Evolutionary conservation across 2,888 invertebrate species (phyloP), one percentile per base, ranked within the genome.

Genomic region (Hemistola chrysoprasaria): DNA sequence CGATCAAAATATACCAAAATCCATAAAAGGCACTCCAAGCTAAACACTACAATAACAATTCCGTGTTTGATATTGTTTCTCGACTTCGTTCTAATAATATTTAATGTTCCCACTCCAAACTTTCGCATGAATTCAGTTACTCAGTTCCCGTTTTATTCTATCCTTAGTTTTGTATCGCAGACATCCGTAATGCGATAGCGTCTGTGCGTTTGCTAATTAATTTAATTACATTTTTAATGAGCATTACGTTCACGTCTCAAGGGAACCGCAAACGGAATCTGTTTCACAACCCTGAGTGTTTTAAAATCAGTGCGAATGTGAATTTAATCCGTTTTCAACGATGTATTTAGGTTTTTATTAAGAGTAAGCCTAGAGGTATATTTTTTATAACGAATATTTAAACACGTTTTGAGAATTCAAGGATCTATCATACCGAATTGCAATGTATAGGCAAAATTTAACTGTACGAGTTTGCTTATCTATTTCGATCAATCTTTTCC

Each of bases 61-160:
- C 6, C 11, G 32, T 41, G 43, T 38, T 39, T 36, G 28, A 5
- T 37, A 31, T 33, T 31, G 47, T 50, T 50, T 55, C 42, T 47
- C 35, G 54, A 53, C 52, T 57, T 55, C 49, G 56, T 58, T 62
- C 53, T 29, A 40, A 61, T 54, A 67, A 63, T 56, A 47, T 59
- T 52, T 56, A 35, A 51, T 54, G 59, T 59, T 65, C 56, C 41
- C 49, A 41, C 40, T 32, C 40, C 43, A 60, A 59, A 59, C 40
- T 56, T 59, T 68, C 66, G 44, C 70, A 70, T 59, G 65, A 58
- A 56, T 16, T n/a, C n/a, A n/a, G n/a, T n/a, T 16, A 66, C 56
- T 53, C 35, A 52, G 58, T 50, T 55, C 56, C 47, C 30, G 58
- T 16, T 16, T 4, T 2, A 4, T 16, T 16, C 4, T 2, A 16